Evolutionary conservation across 2,113 vertebrate genomes (phyloP), one percentile per base, ranked within the genome.

Genomic region (Urocitellus parryii): DNA sequence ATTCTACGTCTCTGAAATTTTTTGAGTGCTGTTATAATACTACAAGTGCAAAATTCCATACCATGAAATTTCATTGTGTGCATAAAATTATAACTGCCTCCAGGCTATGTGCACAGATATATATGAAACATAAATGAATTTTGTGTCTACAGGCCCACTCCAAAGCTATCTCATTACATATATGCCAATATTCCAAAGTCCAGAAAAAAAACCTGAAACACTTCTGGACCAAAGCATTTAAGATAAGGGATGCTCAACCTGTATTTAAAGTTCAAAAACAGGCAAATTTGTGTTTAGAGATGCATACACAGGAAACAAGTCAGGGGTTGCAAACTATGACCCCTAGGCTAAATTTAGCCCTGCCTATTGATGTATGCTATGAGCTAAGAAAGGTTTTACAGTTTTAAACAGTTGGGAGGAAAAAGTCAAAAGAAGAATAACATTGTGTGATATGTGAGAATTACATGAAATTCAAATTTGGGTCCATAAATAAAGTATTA

Each of bases 401-500:
- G 76, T 70, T 90, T 68, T 73, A 97, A 97, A 88, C 18, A 68
- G 25, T 12, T 39, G 39, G 34, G 20, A 3, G 13, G 13, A 5
- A 45, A 22, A 24, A 58, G 61, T 61, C 34, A 48, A 48, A 87
- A 78, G 72, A 90, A 95, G 10, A 65, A n/a, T 42, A 58, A 24
- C 70, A 32, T 51, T 76, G 72, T 86, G n/a, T 73, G 24, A 56
- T 27, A 79, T 37, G 42, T 34, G 42, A 72, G 86, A 93, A 77
- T 76, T n/a, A 88, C 32, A 92, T 34, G 29, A 79, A 90, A 79
- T 74, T 86, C 63, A 37, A 8, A 96, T 90, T 20, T 83, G 42
- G n/a, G 61, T 74, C 68, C 79, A 70, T n/a, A 34, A 80, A 45
- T 56, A 22, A 42, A 77, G 86, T 27, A 65, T 8, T 13, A 29